phyloP scores from a whole-genome alignment of 2,888 invertebrate species.

The Brachyptera putata region DNA sequence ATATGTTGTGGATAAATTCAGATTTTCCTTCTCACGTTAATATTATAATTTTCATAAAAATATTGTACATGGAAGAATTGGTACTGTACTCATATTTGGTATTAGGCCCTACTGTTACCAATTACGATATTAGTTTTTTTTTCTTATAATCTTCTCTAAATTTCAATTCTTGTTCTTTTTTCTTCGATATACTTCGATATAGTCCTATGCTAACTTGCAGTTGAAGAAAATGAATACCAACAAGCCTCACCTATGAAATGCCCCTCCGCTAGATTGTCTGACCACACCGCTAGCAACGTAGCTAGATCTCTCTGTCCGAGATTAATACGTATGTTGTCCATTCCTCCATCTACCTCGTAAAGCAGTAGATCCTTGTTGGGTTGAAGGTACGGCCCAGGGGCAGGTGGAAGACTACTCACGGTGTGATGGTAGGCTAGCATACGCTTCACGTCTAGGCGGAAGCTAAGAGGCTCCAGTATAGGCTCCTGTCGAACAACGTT shows the following conservation, averaged over 20 bases:
- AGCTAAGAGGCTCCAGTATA: conserved; percentile 66
- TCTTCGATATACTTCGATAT: too few species aligned
- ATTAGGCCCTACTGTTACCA: too few species aligned
- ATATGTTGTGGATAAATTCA: too few species aligned
- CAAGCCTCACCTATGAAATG: conserved; percentile 52
- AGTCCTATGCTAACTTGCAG: too few species aligned
- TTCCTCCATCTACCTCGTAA: conserved; percentile 60
- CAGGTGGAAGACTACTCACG: conserved; percentile 23
- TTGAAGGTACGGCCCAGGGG: conserved; percentile 23
- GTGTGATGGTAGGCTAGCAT: conserved; percentile 46
- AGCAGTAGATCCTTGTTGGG: conserved; percentile 47
- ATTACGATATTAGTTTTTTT: too few species aligned
- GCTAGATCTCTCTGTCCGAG: conserved; percentile 72
- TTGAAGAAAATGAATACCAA: too few species aligned
- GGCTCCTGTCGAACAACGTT: conserved; percentile 57
- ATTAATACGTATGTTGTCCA: conserved; percentile 63
- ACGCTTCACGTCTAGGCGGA: conserved; percentile 69
- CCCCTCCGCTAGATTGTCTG: conserved; percentile 64
- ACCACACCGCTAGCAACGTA: conserved; percentile 65
- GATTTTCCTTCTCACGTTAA: too few species aligned
- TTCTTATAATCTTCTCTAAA: too few species aligned
- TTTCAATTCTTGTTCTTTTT: too few species aligned
- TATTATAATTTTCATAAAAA: too few species aligned
- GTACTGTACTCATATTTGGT: too few species aligned
- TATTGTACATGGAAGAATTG: too few species aligned